A percentile compares a stretch with the other conserved stretches of the same genome.
phyloP scores from a whole-genome alignment of 2,888 invertebrate species.

The Drosophila mercatorum region DNA sequence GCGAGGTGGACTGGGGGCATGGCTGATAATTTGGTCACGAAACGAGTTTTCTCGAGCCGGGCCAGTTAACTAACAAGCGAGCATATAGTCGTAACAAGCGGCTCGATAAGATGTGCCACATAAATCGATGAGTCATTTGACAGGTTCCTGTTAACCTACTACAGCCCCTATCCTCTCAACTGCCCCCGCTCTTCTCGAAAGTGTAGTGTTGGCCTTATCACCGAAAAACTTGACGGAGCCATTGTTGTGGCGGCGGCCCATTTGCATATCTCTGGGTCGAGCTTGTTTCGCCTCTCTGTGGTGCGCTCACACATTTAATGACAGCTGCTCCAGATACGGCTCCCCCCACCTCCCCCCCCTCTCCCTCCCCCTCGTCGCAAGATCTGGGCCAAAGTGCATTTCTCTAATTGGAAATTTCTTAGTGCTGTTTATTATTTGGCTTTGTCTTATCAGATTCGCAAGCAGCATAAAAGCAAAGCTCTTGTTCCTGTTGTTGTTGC shows the following conservation, averaged over 20 bases:
- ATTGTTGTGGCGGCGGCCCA: constrained; percentile 25
- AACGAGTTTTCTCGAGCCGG: constrained; percentile 39
- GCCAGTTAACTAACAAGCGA: constrained; percentile 35
- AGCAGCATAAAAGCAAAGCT: constrained; percentile 6
- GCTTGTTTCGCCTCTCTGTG: constrained; percentile 11
- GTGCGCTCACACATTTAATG: constrained; percentile 22
- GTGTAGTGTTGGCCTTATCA: constrained; percentile 46
- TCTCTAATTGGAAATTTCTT: constrained; percentile 22
- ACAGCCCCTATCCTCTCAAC: neutral
- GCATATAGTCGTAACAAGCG: constrained; percentile 30
- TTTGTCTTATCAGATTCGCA: constrained; percentile 32
- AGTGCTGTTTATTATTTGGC: constrained; percentile 6
- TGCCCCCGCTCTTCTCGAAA: constrained; percentile 16
- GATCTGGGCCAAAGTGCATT: constrained; percentile 29
- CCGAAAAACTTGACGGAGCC: constrained; percentile 8
- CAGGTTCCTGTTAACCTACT: constrained; percentile 42
- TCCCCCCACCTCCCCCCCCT: neutral
- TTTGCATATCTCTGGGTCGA: constrained; percentile 41
- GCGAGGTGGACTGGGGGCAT: neutral
- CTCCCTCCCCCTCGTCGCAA: neutral
- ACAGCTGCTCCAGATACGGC: constrained; percentile 11
- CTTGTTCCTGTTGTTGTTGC: neutral
- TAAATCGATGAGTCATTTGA: constrained; percentile 65
- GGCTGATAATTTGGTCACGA: constrained; percentile 52
- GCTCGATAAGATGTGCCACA: constrained; percentile 47